Percentiles rank a stretch among this genome's conserved stretches.
phyloP scores from a whole-genome alignment of 1,140 invertebrate genomes.

The Idris sp. region DNA sequence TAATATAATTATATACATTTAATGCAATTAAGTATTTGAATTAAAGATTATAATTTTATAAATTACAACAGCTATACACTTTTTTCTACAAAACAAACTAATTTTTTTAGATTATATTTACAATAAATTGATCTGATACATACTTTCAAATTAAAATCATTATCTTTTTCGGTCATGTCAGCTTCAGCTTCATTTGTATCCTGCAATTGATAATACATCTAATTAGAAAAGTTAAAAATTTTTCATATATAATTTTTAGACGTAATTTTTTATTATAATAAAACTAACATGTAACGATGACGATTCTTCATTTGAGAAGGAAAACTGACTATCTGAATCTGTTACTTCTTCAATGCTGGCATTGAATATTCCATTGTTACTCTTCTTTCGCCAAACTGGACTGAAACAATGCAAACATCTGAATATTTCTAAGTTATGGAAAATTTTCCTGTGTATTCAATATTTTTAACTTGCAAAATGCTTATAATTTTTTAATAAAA shows the following conservation, averaged over 20 bases:
- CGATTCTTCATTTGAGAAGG: conserved; percentile 75
- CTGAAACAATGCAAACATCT: conserved; percentile 72
- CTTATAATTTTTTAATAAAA: too few relatives aligned
- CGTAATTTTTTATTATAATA: conserved; percentile 1
- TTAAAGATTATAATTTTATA: too few relatives aligned
- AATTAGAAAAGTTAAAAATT: too few relatives aligned
- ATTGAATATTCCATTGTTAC: conserved; percentile 75
- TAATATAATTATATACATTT: too few relatives aligned
- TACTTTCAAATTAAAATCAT: conserved; percentile 73
- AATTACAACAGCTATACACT: too few relatives aligned
- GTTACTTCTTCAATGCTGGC: conserved; percentile 73
- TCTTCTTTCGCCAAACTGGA: conserved; percentile 78
- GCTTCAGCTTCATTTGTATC: conserved; percentile 70
- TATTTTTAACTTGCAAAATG: too few relatives aligned
- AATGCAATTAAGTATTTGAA: too few relatives aligned
- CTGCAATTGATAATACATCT: conserved; percentile 58
- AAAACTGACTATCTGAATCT: conserved; percentile 75
- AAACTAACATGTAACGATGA: conserved; percentile 73
- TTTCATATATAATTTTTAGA: conserved; percentile 1
- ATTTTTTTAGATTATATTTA: too few relatives aligned
- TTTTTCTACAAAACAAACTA: too few relatives aligned
- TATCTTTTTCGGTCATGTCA: conserved; percentile 74
- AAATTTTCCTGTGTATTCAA: not conserved
- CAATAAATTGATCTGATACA: too few relatives aligned
- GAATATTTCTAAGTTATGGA: conserved; percentile 50